Evolutionary conservation across 2,113 vertebrate species (phyloP), one percentile per base, ranked within the genome.

Genomic region (Syngnathus floridae): DNA sequence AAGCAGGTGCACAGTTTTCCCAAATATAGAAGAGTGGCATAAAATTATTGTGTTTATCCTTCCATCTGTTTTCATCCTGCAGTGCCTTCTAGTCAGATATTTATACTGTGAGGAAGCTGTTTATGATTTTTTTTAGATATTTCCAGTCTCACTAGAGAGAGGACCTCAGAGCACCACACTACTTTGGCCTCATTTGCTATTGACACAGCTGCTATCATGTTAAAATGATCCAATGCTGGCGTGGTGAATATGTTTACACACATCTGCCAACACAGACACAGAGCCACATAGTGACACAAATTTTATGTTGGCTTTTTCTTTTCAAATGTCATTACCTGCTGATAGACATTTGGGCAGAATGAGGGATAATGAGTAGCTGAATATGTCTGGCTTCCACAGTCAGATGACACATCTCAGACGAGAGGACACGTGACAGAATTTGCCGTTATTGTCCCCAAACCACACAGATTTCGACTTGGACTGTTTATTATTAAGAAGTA

Each of bases 191-290:
- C 16, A 2, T 71, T 1, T 64, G 64, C 71, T 88, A 75, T 88
- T 88, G 86, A 89, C 83, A 86, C 87, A 88, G 88, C 83, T 88
- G 87, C 81, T 79, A 62, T 86, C 73, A 78, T 22, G 69, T 77
- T 76, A 78, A 70, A 83, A 69, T 74, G 64, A 84, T 82, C 62
- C 5, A 38, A 80, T 75, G 78, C 72, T 60, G 67, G 70, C 76
- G 77, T 69, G 83, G 66, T 70, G 78, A 74, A 80, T 59, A 56
- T 70, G 71, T 81, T 72, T 43, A 21, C 21, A 26, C 73, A 67
- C 78, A 73, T 70, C 70, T 69, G 71, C 70, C 54, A 43, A 40
- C 57, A 40, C 16, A 70, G 55, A 36, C 56, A 63, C 56, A 49
- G 40, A 52, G 52, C 65, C 21, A 66, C 66, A 71, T n/a, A n/a